Base-by-base conservation (phyloP, 35 echinoderm and acorn worm species). In the Heliocidaris erythrogramma region DNA sequence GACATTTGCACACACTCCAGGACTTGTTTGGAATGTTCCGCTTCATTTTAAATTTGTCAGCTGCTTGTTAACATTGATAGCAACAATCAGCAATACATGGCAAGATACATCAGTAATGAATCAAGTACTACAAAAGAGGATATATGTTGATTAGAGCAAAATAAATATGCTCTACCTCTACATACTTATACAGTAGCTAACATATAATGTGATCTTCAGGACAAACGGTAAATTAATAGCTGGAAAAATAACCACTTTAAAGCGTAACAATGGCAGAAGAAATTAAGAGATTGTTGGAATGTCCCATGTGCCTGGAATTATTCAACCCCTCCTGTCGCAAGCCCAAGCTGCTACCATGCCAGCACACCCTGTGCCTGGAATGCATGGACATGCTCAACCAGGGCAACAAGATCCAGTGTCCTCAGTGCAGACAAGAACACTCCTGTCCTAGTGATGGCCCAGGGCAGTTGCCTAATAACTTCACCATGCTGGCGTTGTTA, bases 271-370 rank as follows among this genome's bases (percentile, higher is more conserved):
- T 99, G 98, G 98, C 98, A 32, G 97, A 99, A 94, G 96, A 97
- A 14, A 60, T 99, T 16, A 96, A 96, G 93, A 94, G 97, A 91
- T 94, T 99, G 12, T 85, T 99, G 30, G 97, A 99, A 85, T 99
- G 98, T 94, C 96, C 98, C 6, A 96, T 97, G 97, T 97, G 98
- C 87, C 88, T 99, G 88, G 98, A 99, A 85, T 86, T 97, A 31
- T 97, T 93, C 29, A 95, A 96, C 61, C 96, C 96, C 9, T 92
- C 86, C 2, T 30, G 48, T 5, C 92, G 95, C 59, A 86, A 95
- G 92, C 98, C 97, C 7, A 99, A 99, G 78, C 91, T 97, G 7
- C 92, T 99, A 31, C 96, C 97, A 31, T 99, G 98, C 59, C 98
- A 99, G 52, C 98, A 99, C 59, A 99, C 97, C 47, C 95, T 99